These are phyloP conservation scores for Anguilla obscura DNA, from an alignment of 2,797 vertebrate species.

Conservation along the genomic window DNA sequence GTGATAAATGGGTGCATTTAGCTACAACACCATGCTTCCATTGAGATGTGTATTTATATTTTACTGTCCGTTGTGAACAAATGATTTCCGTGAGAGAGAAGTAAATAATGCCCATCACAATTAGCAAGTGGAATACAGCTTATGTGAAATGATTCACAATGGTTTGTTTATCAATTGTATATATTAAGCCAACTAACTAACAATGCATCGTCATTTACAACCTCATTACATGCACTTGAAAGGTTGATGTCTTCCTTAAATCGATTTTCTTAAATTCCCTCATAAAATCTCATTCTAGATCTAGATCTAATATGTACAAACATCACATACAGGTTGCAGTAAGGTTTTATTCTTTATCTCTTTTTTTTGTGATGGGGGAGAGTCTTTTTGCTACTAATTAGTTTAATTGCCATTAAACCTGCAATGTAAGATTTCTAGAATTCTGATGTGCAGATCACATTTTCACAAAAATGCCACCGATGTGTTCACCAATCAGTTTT, in stretches of 20 bases:
- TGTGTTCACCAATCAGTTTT: not conserved
- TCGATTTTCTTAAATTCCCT: not conserved
- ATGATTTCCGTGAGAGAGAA: not conserved
- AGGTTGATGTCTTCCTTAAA: not conserved
- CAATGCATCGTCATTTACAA: not conserved
- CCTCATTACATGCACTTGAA: not conserved
- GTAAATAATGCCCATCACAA: not conserved
- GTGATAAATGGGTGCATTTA: constrained; percentile 10
- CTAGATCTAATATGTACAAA: not conserved
- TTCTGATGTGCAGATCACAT: not conserved
- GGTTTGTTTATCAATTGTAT: not conserved
- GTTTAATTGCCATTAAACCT: not conserved
- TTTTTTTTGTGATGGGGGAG: too few species aligned
- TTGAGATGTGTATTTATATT: not conserved
- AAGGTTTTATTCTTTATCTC: not conserved
- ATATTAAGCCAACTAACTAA: not conserved
- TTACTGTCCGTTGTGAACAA: not conserved
- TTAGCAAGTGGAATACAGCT: not conserved
- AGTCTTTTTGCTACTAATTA: not conserved
- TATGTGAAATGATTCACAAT: not conserved
- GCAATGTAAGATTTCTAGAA: not conserved
- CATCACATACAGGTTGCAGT: not conserved
- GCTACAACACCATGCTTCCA: not conserved
- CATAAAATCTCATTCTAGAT: not conserved
- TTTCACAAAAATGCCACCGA: not conserved